phyloP scores from a whole-genome alignment of 2,797 vertebrate genomes.

The Parambassis ranga region DNA sequence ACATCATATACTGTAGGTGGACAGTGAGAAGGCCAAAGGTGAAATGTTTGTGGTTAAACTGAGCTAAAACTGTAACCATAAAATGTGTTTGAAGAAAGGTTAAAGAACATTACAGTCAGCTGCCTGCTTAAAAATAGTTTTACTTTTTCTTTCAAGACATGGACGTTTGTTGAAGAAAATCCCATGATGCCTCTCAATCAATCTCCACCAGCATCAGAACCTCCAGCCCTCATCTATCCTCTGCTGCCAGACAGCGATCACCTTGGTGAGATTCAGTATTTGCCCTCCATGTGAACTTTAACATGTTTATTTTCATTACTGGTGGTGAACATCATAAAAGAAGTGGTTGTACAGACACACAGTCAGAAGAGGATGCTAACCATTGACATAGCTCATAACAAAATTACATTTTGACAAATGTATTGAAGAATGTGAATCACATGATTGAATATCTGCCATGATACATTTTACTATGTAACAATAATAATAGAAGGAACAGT shows the following conservation, averaged over 20 bases:
- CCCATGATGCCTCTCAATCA: conserved; percentile 17
- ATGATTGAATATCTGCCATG: too few relatives aligned
- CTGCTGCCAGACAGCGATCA: conserved; percentile 7
- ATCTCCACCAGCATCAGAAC: background rate
- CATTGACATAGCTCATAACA: too few relatives aligned
- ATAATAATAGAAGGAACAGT: too few relatives aligned
- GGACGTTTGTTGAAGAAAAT: conserved; percentile 26
- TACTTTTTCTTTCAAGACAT: conserved; percentile 33
- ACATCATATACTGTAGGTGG: background rate
- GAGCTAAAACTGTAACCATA: background rate
- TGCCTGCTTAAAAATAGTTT: background rate
- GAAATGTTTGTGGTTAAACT: background rate
- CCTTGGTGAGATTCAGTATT: conserved; percentile 41
- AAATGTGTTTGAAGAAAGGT: background rate
- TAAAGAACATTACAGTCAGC: background rate
- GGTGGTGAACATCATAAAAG: too few relatives aligned
- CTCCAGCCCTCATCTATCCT: conserved; percentile 2
- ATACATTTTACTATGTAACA: too few relatives aligned
- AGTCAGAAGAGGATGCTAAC: too few relatives aligned
- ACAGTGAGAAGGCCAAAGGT: background rate
- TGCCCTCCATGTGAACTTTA: too few relatives aligned
- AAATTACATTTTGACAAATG: too few relatives aligned
- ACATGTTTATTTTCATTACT: too few relatives aligned
- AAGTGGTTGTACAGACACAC: too few relatives aligned
- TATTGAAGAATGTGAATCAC: too few relatives aligned